These are phyloP conservation scores for Falco punctatus DNA, from an alignment of 2,113 vertebrate species.

Conservation along the genomic window DNA sequence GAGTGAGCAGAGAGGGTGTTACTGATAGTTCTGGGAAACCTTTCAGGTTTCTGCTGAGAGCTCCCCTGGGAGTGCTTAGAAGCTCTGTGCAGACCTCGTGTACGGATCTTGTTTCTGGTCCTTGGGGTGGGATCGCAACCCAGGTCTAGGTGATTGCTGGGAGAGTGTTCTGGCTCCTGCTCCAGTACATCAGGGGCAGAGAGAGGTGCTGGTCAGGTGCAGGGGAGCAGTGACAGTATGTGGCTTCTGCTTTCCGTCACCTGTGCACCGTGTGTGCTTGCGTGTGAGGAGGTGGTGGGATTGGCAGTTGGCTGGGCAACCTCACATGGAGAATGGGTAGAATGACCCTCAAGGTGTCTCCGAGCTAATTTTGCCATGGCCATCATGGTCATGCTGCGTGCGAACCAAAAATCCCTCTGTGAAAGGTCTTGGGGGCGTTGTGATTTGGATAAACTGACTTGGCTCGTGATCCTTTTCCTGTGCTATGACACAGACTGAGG, in stretches of 20 bases:
- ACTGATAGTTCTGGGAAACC: slow-evolving; percentile 16
- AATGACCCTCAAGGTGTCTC: neutral
- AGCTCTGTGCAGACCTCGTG: neutral
- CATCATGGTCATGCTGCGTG: neutral
- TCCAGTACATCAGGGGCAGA: neutral
- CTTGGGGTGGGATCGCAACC: neutral
- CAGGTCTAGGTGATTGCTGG: neutral
- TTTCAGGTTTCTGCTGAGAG: neutral
- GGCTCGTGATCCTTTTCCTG: slow-evolving; percentile 14
- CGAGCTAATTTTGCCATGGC: neutral
- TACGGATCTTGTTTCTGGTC: fast-evolving
- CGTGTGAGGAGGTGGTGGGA: neutral
- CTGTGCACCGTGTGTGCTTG: neutral
- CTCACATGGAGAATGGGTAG: neutral
- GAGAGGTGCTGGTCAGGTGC: fast-evolving
- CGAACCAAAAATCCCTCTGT: neutral
- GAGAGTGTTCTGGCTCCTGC: neutral
- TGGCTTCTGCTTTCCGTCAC: neutral
- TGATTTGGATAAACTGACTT: neutral
- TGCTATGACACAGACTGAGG: neutral
- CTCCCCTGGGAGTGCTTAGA: neutral
- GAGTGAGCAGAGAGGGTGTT: neutral
- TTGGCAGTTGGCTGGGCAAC: neutral
- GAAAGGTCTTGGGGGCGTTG: neutral
- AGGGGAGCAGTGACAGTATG: neutral